phyloP scores from a whole-genome alignment of 1,140 invertebrate species.

The Euura saliciscinereae region DNA sequence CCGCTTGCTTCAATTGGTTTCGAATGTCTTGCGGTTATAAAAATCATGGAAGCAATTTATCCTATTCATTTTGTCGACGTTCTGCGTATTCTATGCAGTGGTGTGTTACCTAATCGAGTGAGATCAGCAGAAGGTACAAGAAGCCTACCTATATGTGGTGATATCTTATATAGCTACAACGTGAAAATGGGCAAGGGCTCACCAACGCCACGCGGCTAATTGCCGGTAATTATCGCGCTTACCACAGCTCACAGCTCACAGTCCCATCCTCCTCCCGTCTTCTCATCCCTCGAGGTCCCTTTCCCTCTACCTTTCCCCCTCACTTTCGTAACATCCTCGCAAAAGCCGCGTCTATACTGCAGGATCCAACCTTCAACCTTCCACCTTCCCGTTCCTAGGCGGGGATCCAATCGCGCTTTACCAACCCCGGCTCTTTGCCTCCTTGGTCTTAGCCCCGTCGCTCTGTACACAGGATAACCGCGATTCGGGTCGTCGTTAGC shows the following conservation, averaged over 20 bases:
- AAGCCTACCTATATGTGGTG: too few relatives aligned
- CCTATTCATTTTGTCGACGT: too few relatives aligned
- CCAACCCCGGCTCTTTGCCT: neutral
- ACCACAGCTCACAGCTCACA: constrained; percentile 34
- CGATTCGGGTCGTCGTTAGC: constrained; percentile 20
- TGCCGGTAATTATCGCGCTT: constrained; percentile 58
- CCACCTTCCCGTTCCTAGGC: constrained; percentile 21
- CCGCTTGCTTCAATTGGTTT: too few relatives aligned
- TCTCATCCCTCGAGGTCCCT: constrained; percentile 13
- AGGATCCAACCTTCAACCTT: neutral
- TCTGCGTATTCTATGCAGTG: too few relatives aligned
- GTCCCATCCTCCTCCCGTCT: constrained; percentile 24
- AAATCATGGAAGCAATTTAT: too few relatives aligned
- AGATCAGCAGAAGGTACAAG: too few relatives aligned
- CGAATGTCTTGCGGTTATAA: too few relatives aligned
- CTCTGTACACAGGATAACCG: neutral
- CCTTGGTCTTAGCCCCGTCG: constrained; percentile 1
- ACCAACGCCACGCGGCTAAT: constrained; percentile 50
- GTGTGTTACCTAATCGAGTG: too few relatives aligned
- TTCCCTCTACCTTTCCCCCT: constrained; percentile 8
- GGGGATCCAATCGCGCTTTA: neutral
- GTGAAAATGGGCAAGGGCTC: constrained; percentile 24
- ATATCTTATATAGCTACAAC: neutral
- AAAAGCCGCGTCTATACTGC: constrained; percentile 19
- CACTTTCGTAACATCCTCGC: constrained; percentile 1